Evolutionary conservation across 2,113 vertebrate genomes (phyloP).

Genomic region (Cinclus mexicanus): DNA sequence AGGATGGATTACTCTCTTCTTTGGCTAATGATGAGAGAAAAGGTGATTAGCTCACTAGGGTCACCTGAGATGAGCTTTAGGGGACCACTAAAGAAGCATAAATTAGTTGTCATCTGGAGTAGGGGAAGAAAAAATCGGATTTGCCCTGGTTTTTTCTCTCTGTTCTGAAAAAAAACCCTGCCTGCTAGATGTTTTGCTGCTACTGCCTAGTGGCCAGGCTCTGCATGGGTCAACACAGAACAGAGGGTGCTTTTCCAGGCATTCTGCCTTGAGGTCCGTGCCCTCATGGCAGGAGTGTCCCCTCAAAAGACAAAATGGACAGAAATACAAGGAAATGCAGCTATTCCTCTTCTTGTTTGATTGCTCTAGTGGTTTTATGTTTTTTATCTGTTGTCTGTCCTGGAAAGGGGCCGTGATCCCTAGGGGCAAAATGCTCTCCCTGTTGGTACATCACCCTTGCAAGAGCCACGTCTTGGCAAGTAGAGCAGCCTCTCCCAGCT

Average conservation of each 20-base stretch:
- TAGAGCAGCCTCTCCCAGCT: not conserved
- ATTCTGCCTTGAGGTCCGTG: not conserved
- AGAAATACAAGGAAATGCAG: not conserved
- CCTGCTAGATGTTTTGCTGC: not conserved
- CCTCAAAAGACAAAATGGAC: not conserved
- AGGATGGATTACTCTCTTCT: not conserved
- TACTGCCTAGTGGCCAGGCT: not conserved
- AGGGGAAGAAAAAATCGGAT: not conserved
- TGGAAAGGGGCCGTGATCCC: not conserved
- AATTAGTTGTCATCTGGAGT: not conserved
- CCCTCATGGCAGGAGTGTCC: not conserved
- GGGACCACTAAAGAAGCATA: not conserved
- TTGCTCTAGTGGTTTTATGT: accelerated
- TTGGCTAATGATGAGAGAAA: conserved; percentile 10
- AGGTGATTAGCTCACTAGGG: conserved; percentile 15
- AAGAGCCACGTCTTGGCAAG: not conserved
- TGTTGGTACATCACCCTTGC: accelerated
- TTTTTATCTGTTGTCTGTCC: not conserved
- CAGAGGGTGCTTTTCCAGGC: not conserved
- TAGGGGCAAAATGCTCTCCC: not conserved
- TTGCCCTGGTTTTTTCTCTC: not conserved
- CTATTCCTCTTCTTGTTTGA: not conserved
- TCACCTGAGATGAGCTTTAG: conserved; percentile 17
- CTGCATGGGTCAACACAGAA: not conserved
- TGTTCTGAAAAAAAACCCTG: not conserved